Percentiles rank a stretch among this genome's conserved stretches.
These are phyloP conservation scores for Halcyon badia DNA, from an alignment of 2,797 vertebrate species.

Conservation along the genomic window DNA sequence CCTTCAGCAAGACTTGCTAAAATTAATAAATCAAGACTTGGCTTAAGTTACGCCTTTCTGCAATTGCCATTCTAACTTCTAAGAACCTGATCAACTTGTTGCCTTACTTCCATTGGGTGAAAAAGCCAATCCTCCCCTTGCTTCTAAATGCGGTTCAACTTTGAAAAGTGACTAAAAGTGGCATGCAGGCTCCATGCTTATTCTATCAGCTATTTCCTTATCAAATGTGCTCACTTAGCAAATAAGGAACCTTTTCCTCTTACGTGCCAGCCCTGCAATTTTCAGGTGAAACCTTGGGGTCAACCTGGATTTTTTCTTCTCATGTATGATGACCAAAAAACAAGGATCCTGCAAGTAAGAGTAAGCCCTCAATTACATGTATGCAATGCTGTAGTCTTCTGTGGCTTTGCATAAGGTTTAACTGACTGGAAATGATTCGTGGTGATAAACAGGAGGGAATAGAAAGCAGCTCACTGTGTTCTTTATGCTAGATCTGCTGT, in stretches of 20 bases:
- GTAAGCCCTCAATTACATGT: neutral
- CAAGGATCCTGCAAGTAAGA: neutral
- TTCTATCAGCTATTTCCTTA: neutral
- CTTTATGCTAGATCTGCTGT: neutral
- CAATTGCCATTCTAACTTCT: neutral
- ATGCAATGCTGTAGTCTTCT: neutral
- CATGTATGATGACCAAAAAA: neutral
- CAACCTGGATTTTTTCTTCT: neutral
- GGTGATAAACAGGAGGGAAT: neutral
- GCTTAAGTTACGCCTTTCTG: neutral
- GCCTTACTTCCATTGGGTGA: neutral
- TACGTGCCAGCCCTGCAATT: neutral
- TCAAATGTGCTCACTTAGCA: neutral
- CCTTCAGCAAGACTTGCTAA: neutral
- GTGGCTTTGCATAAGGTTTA: neutral
- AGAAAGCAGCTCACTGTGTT: neutral
- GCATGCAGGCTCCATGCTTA: neutral
- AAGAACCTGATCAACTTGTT: neutral
- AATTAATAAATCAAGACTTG: neutral
- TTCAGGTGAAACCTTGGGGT: neutral
- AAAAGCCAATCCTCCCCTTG: neutral
- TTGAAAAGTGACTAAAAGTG: conserved; percentile 19
- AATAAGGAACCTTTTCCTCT: neutral
- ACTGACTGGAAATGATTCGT: conserved; percentile 8
- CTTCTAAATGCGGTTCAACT: conserved; percentile 7